These are phyloP conservation scores for Heliconius ethilla DNA, from an alignment of 2,888 invertebrate genomes.

Conservation along the genomic window DNA sequence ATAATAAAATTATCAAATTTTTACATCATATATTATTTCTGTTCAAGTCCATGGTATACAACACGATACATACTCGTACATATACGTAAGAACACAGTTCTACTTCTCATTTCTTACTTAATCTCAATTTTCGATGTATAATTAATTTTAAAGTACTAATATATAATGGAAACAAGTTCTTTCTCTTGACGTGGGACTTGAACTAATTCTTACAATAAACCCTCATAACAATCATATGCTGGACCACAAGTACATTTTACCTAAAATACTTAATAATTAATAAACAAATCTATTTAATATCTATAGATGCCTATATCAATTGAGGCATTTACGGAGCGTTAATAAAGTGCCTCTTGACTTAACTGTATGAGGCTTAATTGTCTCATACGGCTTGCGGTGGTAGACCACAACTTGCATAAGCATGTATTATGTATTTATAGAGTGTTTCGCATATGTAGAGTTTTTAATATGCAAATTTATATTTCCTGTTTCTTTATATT, in stretches of 20 bases:
- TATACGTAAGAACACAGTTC: not conserved
- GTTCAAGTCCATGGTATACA: too few relatives aligned
- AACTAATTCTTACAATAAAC: not conserved
- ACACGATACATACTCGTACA: too few relatives aligned
- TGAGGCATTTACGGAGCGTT: slow-evolving; percentile 29
- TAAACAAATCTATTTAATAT: slow-evolving; percentile 19
- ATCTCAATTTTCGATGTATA: not conserved
- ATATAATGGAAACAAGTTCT: not conserved
- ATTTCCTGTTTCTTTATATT: too few relatives aligned
- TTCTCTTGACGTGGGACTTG: not conserved
- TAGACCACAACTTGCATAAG: slow-evolving; percentile 23
- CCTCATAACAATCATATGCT: not conserved
- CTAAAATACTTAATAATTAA: not conserved
- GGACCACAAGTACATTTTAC: not conserved
- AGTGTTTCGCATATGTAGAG: not conserved
- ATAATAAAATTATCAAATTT: too few relatives aligned
- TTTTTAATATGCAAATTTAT: not conserved
- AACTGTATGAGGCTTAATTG: slow-evolving; percentile 28
- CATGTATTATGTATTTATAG: not conserved
- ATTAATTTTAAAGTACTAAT: not conserved
- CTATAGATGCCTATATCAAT: slow-evolving; percentile 31
- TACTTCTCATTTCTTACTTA: not conserved
- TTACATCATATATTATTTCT: too few relatives aligned
- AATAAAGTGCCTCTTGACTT: slow-evolving; percentile 31
- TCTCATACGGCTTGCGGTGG: slow-evolving; percentile 29